Evolutionary conservation across 1,140 invertebrate species (phyloP), one percentile per base, ranked within the genome.

Genomic region (Dreissena rostriformis): DNA sequence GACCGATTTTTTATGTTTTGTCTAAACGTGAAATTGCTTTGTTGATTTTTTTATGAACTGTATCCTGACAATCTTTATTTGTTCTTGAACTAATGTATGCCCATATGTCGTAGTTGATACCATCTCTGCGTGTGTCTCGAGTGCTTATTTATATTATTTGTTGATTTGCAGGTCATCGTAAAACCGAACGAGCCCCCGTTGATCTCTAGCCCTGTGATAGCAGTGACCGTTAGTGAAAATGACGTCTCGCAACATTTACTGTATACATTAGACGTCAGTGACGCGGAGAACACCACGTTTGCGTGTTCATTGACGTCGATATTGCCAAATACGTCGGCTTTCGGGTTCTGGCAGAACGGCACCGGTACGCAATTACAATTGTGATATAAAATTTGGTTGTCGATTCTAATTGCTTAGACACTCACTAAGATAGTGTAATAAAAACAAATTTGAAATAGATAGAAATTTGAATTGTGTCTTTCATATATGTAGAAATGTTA

Each of bases 201-300:
- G 14, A 51, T 75, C 19, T n/a, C 55, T 22, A 28, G 52, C 14
- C 39, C 72, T 24, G 17, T 28, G 15, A 28, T 19, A 24, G 28
- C 72, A 7, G 28, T 75, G 8, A 39, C 55, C 39, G 53, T 77
- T 29, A 67, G 53, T n/a, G 75, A 77, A 22, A 77, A 77, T 29
- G 22, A 63, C 28, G 61, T 29, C 17, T 17, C 17, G 8, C 61
- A 65, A 65, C 55, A 29, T 39, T n/a, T 66, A 24, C 39, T 77
- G 28, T 66, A 77, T 39, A 77, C 75, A 22, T 57, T 66, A 10
- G 66, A 24, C 11, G 75, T 77, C 22, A 77, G 10, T 65, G 75
- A 63, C 61, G 61, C 51, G 17, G 75, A 77, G 29, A 53, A 67
- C 22, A 63, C 65, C 61, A 24, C 61, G 11, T 17, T 77, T 19